Evolutionary conservation across 2,797 vertebrate species (phyloP).

Genomic region (Gobio occitaniae): DNA sequence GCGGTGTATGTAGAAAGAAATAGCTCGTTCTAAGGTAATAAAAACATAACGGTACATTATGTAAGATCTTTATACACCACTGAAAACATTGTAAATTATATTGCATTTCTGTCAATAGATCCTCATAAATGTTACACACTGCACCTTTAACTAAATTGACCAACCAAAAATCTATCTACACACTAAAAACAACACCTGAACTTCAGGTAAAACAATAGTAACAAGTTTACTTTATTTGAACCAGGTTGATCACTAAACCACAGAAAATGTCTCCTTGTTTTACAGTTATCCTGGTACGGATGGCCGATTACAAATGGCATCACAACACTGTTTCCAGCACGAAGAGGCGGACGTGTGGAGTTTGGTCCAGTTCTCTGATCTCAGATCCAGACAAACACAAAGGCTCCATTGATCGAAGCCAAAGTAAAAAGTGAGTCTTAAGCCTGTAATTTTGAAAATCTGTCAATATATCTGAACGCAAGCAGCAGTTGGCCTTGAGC

Average conservation of each 20-base stretch:
- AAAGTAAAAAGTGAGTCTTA: slow-evolving; percentile 7
- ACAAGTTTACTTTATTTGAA: not conserved
- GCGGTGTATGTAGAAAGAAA: no score
- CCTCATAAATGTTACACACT: no score
- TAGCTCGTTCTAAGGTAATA: no score
- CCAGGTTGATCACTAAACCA: not conserved
- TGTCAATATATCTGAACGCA: not conserved
- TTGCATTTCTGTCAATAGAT: no score
- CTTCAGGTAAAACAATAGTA: not conserved
- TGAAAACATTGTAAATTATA: no score
- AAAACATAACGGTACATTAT: no score
- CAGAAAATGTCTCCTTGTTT: not conserved
- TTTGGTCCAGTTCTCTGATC: slow-evolving; percentile 19
- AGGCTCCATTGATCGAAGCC: slow-evolving; percentile 2
- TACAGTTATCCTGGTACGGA: not conserved
- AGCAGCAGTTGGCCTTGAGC: slow-evolving; percentile 14
- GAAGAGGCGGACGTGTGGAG: not conserved
- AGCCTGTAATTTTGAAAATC: not conserved
- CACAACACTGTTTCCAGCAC: slow-evolving; percentile 17
- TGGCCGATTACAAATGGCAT: not conserved
- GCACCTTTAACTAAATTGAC: not conserved
- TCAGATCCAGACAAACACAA: slow-evolving; percentile 28
- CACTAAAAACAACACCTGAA: not conserved
- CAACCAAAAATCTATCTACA: not conserved
- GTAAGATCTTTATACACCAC: no score